A percentile compares a stretch with the other conserved stretches of the same genome.
phyloP scores from a whole-genome alignment of 2,888 invertebrate genomes.

The Piscicola geometra region DNA sequence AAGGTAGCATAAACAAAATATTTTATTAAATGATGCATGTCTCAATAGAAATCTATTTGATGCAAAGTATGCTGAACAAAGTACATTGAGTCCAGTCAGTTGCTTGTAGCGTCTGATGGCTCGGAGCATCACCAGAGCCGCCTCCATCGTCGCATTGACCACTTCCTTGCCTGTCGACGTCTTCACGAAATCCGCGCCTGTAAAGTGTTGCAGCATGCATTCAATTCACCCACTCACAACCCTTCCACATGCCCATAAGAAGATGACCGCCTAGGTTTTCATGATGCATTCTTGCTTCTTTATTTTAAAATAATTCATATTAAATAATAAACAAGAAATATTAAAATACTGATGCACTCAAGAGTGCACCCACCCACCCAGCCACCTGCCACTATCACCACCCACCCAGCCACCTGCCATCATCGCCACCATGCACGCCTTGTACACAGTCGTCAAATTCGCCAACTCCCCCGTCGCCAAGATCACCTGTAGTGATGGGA shows the following conservation, averaged over 20 bases:
- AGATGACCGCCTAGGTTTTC: too few species aligned
- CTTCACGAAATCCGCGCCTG: slow-evolving; percentile 95
- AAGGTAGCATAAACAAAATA: background rate
- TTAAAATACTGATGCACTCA: too few species aligned
- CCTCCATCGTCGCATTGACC: slow-evolving; percentile 85
- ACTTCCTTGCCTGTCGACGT: slow-evolving; percentile 93
- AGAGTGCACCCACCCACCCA: too few species aligned
- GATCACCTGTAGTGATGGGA: slow-evolving; percentile 62
- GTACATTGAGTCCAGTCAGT: slow-evolving; percentile 64
- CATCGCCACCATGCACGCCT: slow-evolving; percentile 72
- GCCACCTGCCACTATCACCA: too few species aligned
- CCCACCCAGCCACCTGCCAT: slow-evolving; percentile 68
- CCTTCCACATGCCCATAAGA: too few species aligned
- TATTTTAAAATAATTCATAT: too few species aligned
- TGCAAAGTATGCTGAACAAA: slow-evolving; percentile 43
- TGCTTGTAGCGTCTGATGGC: slow-evolving; percentile 75
- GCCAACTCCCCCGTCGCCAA: slow-evolving; percentile 88
- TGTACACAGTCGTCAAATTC: slow-evolving; percentile 78
- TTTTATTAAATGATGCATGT: background rate
- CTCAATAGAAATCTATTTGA: too few species aligned
- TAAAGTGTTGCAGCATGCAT: too few species aligned
- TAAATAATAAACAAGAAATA: too few species aligned
- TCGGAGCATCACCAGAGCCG: slow-evolving; percentile 85
- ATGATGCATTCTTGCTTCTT: too few species aligned
- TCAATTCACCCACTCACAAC: too few species aligned